Conservation (phyloP, 2,888 invertebrate species). For the Andrena minutula region DNA sequence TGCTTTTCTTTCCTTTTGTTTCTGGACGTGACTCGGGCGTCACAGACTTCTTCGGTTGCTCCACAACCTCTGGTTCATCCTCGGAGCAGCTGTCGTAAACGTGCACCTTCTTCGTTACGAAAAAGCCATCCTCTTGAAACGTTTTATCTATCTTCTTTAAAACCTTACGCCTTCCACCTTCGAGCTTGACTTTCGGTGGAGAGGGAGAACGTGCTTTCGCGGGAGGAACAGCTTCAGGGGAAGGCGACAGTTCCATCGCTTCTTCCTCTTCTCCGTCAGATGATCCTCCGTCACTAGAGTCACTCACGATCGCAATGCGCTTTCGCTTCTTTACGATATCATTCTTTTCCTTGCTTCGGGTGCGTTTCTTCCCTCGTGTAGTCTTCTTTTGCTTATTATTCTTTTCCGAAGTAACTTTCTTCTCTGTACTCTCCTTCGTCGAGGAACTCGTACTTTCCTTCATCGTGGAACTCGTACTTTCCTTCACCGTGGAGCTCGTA, state of each 20-base stretch:
- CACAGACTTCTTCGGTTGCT: conserved; percentile 37
- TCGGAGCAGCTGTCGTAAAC: conserved; percentile 81
- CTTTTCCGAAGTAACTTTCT: conserved; percentile 18
- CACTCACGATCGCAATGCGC: conserved; percentile 75
- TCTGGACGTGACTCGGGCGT: conserved; percentile 32
- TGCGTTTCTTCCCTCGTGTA: conserved; percentile 74
- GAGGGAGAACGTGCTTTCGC: conserved; percentile 70
- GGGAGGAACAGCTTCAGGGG: conserved; percentile 39
- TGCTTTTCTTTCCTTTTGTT: conserved; percentile 64
- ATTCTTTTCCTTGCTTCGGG: conserved; percentile 68
- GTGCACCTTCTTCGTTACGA: conserved; percentile 82
- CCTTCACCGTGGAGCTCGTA: neutral
- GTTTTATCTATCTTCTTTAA: conserved; percentile 80
- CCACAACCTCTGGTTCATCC: conserved; percentile 70
- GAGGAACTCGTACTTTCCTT: conserved; percentile 9
- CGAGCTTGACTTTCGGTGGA: conserved; percentile 72
- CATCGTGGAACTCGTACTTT: neutral
- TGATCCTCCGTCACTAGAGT: conserved; percentile 76
- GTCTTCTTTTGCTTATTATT: conserved; percentile 53
- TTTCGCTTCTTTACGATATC: conserved; percentile 74
- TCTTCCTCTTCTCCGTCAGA: conserved; percentile 54
- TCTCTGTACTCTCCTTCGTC: neutral
- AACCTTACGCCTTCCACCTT: conserved; percentile 79
- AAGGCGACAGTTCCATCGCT: conserved; percentile 17
- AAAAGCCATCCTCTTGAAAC: conserved; percentile 83